Evolutionary conservation across 2,113 vertebrate genomes (phyloP).

Genomic region (Lynx canadensis): DNA sequence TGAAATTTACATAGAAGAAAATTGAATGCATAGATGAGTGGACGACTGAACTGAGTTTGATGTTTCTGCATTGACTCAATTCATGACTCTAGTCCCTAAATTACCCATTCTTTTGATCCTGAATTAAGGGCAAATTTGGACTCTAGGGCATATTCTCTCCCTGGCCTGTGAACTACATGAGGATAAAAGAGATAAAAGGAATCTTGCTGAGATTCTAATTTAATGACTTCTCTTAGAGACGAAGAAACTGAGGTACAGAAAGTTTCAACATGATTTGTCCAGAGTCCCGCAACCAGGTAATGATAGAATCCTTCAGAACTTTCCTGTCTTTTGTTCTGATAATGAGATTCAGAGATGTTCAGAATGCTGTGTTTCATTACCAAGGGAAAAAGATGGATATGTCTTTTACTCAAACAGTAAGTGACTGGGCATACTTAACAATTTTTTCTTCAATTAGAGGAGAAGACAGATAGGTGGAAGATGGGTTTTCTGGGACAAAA

Average conservation of each 20-base stretch:
- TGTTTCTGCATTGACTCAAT: conserved; percentile 5
- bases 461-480: neutral
- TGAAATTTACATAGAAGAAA: conserved; percentile 55
- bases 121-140: conserved; percentile 44
- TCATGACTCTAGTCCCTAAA: conserved; percentile 5
- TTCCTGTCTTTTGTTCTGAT: neutral
- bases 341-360: conserved; percentile 23
- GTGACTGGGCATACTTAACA: neutral
- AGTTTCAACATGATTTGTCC: neutral
- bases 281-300: conserved; percentile 35
- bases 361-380: conserved; percentile 13
- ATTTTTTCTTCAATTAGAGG: conserved; percentile 48
- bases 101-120: conserved; percentile 53
- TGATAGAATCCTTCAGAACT: neutral
- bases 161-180: neutral
- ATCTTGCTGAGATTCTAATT: neutral
- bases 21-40: neutral
- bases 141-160: neutral
- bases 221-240: conserved; percentile 15
- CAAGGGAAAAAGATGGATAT: neutral
- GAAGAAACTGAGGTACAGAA: conserved; percentile 39
- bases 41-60: neutral
- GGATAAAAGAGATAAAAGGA: conserved; percentile 32
- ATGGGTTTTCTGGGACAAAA: conserved; percentile 10
- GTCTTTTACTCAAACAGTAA: neutral